Conservation (phyloP, 2,113 vertebrate species). For the Gopherus evgoodei region DNA sequence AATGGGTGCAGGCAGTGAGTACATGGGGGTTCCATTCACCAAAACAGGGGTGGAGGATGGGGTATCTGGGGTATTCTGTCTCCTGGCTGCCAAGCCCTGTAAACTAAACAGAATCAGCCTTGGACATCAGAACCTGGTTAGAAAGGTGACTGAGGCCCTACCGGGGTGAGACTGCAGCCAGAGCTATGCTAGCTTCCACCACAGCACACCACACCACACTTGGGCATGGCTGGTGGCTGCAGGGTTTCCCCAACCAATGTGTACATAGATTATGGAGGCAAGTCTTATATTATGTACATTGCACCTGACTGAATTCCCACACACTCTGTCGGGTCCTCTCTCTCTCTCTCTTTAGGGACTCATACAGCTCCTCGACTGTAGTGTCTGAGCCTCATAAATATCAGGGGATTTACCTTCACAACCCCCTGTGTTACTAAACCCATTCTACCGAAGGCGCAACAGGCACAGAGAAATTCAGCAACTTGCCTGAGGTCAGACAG, state of each 20-base stretch:
- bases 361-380: not conserved
- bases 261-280: not conserved
- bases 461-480: not conserved
- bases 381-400: not conserved
- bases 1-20: not conserved
- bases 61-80: not conserved
- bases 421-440: not conserved
- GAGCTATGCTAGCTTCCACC: not conserved
- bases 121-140: not conserved
- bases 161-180: fast-evolving
- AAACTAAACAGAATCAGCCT: slow-evolving; percentile 8
- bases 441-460: not conserved
- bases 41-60: not conserved
- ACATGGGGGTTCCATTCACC: not conserved
- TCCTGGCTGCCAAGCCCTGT: slow-evolving; percentile 2
- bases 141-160: not conserved
- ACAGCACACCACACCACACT: not conserved
- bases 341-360: not conserved
- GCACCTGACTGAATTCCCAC: not conserved
- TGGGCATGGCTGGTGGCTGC: not conserved
- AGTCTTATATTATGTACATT: not conserved
- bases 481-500: not conserved
- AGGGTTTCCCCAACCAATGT: not conserved
- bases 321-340: not conserved
- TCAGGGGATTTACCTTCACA: not conserved